These are phyloP conservation scores for Deroplatys truncata DNA, from an alignment of 2,888 invertebrate species.

Conservation along the genomic window DNA sequence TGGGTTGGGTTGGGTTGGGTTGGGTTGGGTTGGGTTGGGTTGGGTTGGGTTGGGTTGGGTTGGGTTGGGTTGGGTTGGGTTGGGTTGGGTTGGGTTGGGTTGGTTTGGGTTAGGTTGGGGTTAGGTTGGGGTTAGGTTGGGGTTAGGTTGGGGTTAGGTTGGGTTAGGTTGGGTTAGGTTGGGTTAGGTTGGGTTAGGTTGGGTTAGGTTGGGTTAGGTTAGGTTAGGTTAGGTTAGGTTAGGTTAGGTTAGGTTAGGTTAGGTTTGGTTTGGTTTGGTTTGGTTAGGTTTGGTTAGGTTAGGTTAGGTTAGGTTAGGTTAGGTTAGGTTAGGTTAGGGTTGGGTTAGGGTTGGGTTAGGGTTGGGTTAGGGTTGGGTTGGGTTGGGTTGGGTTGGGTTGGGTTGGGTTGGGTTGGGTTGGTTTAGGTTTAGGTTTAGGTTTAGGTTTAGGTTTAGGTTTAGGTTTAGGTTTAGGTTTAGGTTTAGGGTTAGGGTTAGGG, in stretches of 20 bases:
- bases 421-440: no score
- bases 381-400: neutral
- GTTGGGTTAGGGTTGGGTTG: no score
- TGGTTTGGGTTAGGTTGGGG: no score
- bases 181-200: neutral
- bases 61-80: neutral
- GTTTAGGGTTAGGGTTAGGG: no score
- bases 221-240: neutral
- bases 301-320: neutral
- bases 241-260: conserved; percentile 2
- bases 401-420: no score
- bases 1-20: conserved; percentile 29
- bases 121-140: no score
- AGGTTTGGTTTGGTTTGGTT: neutral
- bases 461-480: no score
- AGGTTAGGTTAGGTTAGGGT: no score
- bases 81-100: neutral
- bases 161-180: neutral
- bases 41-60: neutral
- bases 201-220: conserved; percentile 9
- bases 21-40: neutral
- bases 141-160: no score
- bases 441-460: no score
- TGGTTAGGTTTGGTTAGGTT: neutral
- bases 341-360: no score